phyloP scores from a whole-genome alignment of 2,113 vertebrate genomes.

The Coracopsis vasa region DNA sequence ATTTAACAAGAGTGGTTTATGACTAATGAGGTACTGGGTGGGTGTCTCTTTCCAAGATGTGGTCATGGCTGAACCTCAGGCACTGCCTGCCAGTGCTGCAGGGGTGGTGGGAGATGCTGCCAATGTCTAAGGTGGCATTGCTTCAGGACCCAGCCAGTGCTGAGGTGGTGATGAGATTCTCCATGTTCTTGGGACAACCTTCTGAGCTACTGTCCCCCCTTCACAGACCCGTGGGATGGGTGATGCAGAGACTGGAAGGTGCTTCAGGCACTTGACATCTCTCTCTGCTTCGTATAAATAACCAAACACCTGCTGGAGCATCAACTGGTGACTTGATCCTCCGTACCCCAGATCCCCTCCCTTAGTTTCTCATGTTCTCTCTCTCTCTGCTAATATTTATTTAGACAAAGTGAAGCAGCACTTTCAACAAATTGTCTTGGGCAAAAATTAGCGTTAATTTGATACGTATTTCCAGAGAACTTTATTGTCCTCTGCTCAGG shows the following conservation, averaged over 20 bases:
- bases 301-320: rapidly evolving
- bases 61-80: neutral
- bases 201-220: neutral
- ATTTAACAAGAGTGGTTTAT: neutral
- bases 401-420: neutral
- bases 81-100: neutral
- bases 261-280: rapidly evolving
- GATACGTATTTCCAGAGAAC: neutral
- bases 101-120: neutral
- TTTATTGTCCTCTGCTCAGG: neutral
- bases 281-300: neutral
- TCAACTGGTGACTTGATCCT: neutral
- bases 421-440: neutral
- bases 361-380: neutral
- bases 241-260: neutral
- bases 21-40: neutral
- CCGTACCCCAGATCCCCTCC: neutral
- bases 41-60: neutral
- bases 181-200: neutral
- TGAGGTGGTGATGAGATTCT: neutral
- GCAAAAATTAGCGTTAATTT: neutral
- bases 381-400: neutral
- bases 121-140: neutral
- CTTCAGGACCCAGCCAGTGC: neutral
- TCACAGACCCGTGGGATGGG: rapidly evolving